phyloP scores from a whole-genome alignment of 2,888 invertebrate genomes.

The Dryobotodes eremita region DNA sequence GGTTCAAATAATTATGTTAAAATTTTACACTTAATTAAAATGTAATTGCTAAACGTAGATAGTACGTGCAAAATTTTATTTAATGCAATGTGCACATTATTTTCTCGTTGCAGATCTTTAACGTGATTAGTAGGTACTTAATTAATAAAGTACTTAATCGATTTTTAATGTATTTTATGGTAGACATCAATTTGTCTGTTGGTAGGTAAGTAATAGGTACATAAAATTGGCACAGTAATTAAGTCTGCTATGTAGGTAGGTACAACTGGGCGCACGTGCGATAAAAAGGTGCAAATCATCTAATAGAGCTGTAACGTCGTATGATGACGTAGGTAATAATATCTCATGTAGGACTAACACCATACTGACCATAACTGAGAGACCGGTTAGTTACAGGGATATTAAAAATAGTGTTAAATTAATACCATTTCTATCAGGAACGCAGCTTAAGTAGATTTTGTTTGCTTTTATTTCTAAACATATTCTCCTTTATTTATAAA shows the following conservation, averaged over 20 bases:
- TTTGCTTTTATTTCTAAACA: not conserved
- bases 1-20: not conserved
- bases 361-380: not conserved
- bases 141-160: not conserved
- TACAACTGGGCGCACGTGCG: not conserved
- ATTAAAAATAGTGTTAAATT: not conserved
- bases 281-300: slow-evolving; percentile 12
- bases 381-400: not conserved
- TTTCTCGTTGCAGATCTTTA: not conserved
- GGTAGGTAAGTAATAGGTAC: not conserved
- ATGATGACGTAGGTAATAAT: not conserved
- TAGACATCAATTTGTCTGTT: not conserved
- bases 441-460: not conserved
- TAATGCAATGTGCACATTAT: not conserved
- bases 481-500: too few species aligned
- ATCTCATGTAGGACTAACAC: not conserved
- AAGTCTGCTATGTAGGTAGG: not conserved
- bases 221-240: not conserved
- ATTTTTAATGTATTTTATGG: not conserved
- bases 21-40: not conserved
- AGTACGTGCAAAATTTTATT: not conserved
- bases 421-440: not conserved
- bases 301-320: too few species aligned
- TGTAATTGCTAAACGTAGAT: not conserved
- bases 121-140: too few species aligned